A percentile compares a stretch with the other conserved stretches of the same genome.
Conservation (phyloP, 2,797 vertebrate species). For the Tadarida brasiliensis region DNA sequence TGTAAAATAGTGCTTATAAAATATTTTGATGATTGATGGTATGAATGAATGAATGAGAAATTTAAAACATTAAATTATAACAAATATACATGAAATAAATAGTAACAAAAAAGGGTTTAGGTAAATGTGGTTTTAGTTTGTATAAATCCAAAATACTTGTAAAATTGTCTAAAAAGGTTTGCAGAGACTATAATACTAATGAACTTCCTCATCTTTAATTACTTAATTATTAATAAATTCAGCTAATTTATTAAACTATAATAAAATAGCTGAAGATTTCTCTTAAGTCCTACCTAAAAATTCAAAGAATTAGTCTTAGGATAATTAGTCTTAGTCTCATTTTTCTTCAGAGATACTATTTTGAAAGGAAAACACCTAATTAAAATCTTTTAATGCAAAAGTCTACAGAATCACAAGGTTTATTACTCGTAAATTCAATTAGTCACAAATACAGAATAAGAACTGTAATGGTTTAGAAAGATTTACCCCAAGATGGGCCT, state of each 20-base stretch:
- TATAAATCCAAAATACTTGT: neutral
- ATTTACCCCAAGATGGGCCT: neutral
- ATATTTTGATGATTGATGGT: neutral
- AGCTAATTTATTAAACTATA: neutral
- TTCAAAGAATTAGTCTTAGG: constrained; percentile 10
- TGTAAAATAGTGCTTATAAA: constrained; percentile 23
- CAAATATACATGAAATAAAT: neutral
- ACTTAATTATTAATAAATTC: neutral
- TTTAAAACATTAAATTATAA: constrained; percentile 7
- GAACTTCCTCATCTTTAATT: neutral
- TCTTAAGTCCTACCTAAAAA: neutral
- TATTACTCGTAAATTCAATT: neutral
- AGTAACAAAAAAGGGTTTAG: neutral
- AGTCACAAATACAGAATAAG: constrained; percentile 4
- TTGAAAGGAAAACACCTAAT: constrained; percentile 1
- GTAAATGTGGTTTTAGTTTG: neutral
- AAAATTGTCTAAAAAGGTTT: neutral
- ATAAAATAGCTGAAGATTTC: constrained; percentile 5
- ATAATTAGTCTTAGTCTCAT: neutral
- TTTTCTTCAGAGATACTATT: constrained; percentile 15
- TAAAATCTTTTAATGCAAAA: constrained; percentile 23
- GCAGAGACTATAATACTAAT: neutral
- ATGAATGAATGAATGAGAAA: neutral
- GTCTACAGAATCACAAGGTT: neutral
- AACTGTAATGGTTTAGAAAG: neutral